Evolutionary conservation across 2,113 vertebrate genomes (phyloP), one percentile per base, ranked within the genome.

Genomic region (Oreochromis spilurus): DNA sequence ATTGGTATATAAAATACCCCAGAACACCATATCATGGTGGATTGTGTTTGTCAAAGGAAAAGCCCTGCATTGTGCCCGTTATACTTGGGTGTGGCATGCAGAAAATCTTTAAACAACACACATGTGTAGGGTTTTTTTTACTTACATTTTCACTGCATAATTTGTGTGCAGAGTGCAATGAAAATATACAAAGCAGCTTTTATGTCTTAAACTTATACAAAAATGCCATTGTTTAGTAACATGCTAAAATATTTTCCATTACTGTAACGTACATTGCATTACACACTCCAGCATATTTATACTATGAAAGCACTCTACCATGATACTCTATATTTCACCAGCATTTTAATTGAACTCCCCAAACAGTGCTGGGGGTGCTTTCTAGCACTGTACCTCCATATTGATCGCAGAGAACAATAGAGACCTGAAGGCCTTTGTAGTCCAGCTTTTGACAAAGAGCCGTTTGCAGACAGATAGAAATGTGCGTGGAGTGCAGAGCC

Each of bases 371-470:
- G 0, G 38, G 14, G 19, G 57, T 43, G 75, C 58, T 79, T 72
- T 72, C 40, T 9, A 21, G 6, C 26, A 4, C 82, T 11, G 29
- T 26, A 36, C 29, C 54, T 89, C 80, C 43, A 16, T 88, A 94
- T 92, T 87, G 90, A 94, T 91, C 2, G 13, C 45, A 5, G 86
- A 83, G 88, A 90, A 91, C 89, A 90, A 92, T 82, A 82, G 55
- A 78, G 75, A 54, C 82, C 87, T 62, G 84, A 53, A 62, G 84
- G 52, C 84, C 88, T 92, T 86, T 87, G 87, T 87, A 86, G 90
- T 82, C 54, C 16, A 11, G n/a, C 82, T 86, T 48, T 5, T 75
- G 78, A 87, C 82, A 84, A 83, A 86, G 85, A 58, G 81, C 79
- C 52, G 67, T 79, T 52, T 40, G 84, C 77, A 88, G 90, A 81